A percentile compares a stretch with the other conserved stretches of the same genome.
Conservation (phyloP, 2,888 invertebrate genomes). For the Cephus pulcher region DNA sequence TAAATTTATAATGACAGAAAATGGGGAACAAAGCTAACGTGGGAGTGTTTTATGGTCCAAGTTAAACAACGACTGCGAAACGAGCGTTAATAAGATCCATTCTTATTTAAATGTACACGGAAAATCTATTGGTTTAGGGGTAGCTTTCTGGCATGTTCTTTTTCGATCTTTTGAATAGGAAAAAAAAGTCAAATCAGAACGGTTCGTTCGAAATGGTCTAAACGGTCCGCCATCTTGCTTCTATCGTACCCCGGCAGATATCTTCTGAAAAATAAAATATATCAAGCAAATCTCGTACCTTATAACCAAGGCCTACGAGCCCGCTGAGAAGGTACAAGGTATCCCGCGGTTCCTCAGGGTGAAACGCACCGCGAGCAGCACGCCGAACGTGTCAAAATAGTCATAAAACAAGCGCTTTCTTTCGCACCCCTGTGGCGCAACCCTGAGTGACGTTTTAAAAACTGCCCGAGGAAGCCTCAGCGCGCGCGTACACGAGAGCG, state of each 20-base stretch:
- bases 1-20: not conserved
- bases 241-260: not conserved
- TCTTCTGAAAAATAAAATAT: not conserved
- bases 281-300: not conserved
- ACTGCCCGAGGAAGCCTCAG: not conserved
- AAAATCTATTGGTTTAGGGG: not conserved
- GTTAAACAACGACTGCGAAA: not conserved
- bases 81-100: not conserved
- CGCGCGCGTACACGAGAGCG: not conserved
- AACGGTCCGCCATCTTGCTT: not conserved
- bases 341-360: slow-evolving; percentile 57
- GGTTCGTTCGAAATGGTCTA: slow-evolving; percentile 22
- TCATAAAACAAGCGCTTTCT: slow-evolving; percentile 40
- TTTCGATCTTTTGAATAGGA: slow-evolving; percentile 5
- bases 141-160: slow-evolving; percentile 14
- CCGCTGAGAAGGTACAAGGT: slow-evolving; percentile 54
- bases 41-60: slow-evolving; percentile 20
- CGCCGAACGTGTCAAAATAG: slow-evolving; percentile 64
- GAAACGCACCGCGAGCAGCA: slow-evolving; percentile 54
- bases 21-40: slow-evolving; percentile 16
- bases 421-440: slow-evolving; percentile 30
- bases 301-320: slow-evolving; percentile 19
- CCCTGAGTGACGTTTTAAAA: slow-evolving; percentile 28
- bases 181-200: not conserved
- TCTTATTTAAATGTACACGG: not conserved